phyloP scores from a whole-genome alignment of 2,888 invertebrate genomes.

The Acanthococcus lagerstroemiae region DNA sequence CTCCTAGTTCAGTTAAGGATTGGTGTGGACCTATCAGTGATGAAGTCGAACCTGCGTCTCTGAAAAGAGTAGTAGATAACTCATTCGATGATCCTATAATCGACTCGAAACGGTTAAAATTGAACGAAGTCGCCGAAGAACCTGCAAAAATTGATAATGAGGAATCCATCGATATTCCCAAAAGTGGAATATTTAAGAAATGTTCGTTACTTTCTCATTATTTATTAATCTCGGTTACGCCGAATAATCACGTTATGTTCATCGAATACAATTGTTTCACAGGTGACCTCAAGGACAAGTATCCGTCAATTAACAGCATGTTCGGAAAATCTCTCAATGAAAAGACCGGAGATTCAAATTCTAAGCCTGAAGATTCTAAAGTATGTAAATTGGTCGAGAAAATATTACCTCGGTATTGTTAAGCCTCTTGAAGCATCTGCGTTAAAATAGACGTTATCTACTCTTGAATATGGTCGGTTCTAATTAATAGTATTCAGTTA shows the following conservation, averaged over 20 bases:
- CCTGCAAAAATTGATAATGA: neutral
- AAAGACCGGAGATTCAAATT: neutral
- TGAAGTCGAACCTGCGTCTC: constrained; percentile 41
- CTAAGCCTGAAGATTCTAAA: neutral
- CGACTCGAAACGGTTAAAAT: constrained; percentile 13
- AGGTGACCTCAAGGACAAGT: constrained; percentile 22
- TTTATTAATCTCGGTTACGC: neutral
- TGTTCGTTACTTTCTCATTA: neutral
- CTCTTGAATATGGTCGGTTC: no score
- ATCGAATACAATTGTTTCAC: no score
- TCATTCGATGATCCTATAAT: constrained; percentile 1
- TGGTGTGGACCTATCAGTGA: constrained; percentile 64
- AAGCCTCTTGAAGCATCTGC: no score
- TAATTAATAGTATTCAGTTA: no score
- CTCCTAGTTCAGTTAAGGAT: constrained; percentile 72
- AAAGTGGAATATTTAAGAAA: constrained; percentile 20
- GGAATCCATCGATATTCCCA: constrained; percentile 1
- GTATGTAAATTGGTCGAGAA: neutral
- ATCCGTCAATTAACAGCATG: constrained; percentile 14
- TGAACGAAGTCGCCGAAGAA: no score
- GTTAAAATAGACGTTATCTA: no score
- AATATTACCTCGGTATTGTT: no score
- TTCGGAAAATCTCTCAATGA: neutral
- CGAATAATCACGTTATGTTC: neutral
- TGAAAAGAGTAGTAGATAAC: neutral